Percentiles rank a stretch among this genome's conserved stretches.
phyloP scores from a whole-genome alignment of 92 coral and sea anemone species.

The Porites divaricata region DNA sequence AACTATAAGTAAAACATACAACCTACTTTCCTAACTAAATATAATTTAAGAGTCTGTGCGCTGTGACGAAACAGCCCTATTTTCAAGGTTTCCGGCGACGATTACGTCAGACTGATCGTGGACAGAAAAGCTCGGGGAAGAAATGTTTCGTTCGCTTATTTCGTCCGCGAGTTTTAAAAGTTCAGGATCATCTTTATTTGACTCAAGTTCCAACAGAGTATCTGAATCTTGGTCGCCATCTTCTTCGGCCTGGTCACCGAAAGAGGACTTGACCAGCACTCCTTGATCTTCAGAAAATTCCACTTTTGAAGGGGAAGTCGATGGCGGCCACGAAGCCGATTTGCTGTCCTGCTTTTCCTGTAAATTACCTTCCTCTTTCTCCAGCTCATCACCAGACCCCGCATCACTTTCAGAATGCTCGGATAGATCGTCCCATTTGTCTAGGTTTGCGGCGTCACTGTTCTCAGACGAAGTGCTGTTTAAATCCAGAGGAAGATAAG shows the following conservation, averaged over 20 bases:
- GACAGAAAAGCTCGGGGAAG: conserved; percentile 17
- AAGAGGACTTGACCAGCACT: not conserved
- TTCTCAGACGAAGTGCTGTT: conserved; percentile 95
- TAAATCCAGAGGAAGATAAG: conserved; percentile 87
- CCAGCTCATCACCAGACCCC: conserved; percentile 26
- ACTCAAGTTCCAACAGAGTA: conserved; percentile 62
- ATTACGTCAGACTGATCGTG: conserved; percentile 3
- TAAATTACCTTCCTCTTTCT: not conserved
- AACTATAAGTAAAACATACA: no score
- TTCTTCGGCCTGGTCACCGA: conserved; percentile 1
- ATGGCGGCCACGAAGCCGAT: not conserved
- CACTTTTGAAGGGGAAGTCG: not conserved
- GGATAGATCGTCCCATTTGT: conserved; percentile 62
- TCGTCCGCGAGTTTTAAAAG: conserved; percentile 71
- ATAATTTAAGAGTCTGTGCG: not conserved
- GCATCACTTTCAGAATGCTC: conserved; percentile 45
- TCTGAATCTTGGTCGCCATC: conserved; percentile 40
- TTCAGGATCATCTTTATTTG: conserved; percentile 79
- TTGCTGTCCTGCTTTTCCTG: not conserved
- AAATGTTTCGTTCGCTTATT: conserved; percentile 43
- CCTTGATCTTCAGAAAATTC: conserved; percentile 28
- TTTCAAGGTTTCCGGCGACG: conserved; percentile 16
- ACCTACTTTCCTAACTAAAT: not conserved
- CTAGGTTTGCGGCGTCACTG: conserved; percentile 61
- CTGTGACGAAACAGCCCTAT: not conserved